Base-by-base conservation (phyloP, 1,140 invertebrate genomes). In the Listronotus oregonensis region DNA sequence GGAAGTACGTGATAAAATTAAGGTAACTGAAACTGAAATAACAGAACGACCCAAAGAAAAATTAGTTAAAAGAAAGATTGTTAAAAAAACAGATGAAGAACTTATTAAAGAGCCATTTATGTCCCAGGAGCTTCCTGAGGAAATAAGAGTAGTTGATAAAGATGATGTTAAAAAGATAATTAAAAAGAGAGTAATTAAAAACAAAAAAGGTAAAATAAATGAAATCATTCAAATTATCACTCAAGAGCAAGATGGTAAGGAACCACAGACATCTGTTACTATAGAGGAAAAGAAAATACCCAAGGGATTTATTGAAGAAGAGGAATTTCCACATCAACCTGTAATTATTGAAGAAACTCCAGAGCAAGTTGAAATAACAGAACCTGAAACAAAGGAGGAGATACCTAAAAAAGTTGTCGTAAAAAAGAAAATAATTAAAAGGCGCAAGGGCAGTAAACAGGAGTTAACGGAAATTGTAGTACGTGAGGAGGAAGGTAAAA, bases 91-190 rank as follows among this genome's bases (percentile, higher is more conserved):
- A 12, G 69, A 65, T 18, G 69, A 79, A 14, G 67, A 71, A 6
- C 76, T 77, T 34, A 67, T 80, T 63, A 74, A 82, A 70, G 74
- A 79, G 0, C 78, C 75, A 7, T 78, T 80, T 71, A 77, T 80
- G 43, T 78, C 78, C 14, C 61, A 79, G 66, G 76, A 80, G 59
- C 39, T 71, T 27, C 78, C 78, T 15, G 80, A 82, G 73, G 77
- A 80, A 63, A 78, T 81, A 10, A 73, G 75, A 80, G 80, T 42
- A 70, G 80, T 57, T 8, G 54, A 56, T 6, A 44, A 64, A 49
- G 72, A 72, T 32, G 79, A 79, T 5, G 74, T 74, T 46, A 73
- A 70, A 46, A 71, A 67, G 56, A 75, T 79, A 55, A 70, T 74
- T 2, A 81, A 78, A 39, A 81, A 75, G 55, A 71, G 68, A 54